Percentiles rank a stretch among this genome's conserved stretches.
Evolutionary conservation across 2,113 vertebrate species (phyloP).

Genomic region (Myiagra hebetior): DNA sequence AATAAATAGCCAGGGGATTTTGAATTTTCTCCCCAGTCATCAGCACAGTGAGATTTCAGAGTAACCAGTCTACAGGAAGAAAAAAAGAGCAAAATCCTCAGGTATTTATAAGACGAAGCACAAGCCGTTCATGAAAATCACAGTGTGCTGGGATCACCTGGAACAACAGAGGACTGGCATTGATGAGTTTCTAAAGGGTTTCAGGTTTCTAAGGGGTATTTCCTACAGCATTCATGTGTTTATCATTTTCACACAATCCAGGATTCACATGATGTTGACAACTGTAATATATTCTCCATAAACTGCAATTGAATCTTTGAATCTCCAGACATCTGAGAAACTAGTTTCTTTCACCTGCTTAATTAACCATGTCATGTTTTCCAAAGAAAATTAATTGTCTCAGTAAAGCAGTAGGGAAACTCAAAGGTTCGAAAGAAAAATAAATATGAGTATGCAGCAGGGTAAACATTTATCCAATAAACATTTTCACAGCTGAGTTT

Average conservation of each 20-base stretch:
- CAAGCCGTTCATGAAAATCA: neutral
- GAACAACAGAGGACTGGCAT: neutral
- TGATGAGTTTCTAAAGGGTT: neutral
- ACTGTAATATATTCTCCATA: constrained; percentile 44
- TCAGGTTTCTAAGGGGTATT: neutral
- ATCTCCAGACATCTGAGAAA: constrained; percentile 37
- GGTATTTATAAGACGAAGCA: neutral
- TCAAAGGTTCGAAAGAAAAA: constrained; percentile 46
- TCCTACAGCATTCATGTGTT: neutral
- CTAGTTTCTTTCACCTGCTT: constrained; percentile 51
- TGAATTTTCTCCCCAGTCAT: neutral
- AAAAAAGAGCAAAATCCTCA: neutral
- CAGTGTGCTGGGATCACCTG: neutral
- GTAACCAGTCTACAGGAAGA: neutral
- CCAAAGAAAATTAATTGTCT: constrained; percentile 51
- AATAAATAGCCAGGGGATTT: neutral
- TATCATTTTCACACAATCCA: constrained; percentile 12
- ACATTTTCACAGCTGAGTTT: constrained; percentile 68
- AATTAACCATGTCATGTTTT: constrained; percentile 57
- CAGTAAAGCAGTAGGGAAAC: constrained; percentile 26
- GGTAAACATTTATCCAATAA: constrained; percentile 40
- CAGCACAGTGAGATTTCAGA: neutral
- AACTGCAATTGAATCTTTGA: neutral
- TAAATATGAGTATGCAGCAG: neutral
- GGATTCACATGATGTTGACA: constrained; percentile 25